These are phyloP conservation scores for Leptinotarsa texana DNA, from an alignment of 1,140 invertebrate species.

Conservation along the genomic window DNA sequence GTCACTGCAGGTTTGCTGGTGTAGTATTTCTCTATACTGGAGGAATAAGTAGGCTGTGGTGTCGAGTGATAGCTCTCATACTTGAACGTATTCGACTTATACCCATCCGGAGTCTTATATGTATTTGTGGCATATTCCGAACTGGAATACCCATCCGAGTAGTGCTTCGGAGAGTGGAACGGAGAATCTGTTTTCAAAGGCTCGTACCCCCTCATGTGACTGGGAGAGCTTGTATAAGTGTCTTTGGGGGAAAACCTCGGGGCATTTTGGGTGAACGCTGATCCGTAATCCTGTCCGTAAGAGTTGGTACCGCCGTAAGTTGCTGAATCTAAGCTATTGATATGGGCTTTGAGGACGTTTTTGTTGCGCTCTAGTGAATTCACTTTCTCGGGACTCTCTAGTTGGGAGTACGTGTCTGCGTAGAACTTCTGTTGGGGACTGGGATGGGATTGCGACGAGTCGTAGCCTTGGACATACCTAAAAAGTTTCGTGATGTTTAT, in stretches of 20 bases:
- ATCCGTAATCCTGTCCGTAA: conserved; percentile 41
- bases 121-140: conserved; percentile 50
- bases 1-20: conserved; percentile 51
- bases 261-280: not conserved
- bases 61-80: conserved; percentile 49
- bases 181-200: conserved; percentile 9
- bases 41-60: conserved; percentile 51
- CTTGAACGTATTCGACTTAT: conserved; percentile 49
- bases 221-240: conserved; percentile 26
- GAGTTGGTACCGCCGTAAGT: conserved; percentile 45
- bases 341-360: conserved; percentile 41
- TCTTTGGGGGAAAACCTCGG: conserved; percentile 29
- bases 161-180: conserved; percentile 19
- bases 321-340: conserved; percentile 46
- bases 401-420: conserved; percentile 48
- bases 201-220: conserved; percentile 13
- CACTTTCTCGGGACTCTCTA: conserved; percentile 52
- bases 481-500: not conserved
- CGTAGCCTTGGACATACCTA: conserved; percentile 30
- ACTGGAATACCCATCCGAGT: conserved; percentile 44
- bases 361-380: conserved; percentile 49
- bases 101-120: conserved; percentile 52
- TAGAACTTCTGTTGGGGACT: conserved; percentile 37
- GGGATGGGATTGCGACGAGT: conserved; percentile 35
- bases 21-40: conserved; percentile 57